Evolutionary conservation across 2,888 invertebrate species (phyloP).

Genomic region (Muscina levida): DNA sequence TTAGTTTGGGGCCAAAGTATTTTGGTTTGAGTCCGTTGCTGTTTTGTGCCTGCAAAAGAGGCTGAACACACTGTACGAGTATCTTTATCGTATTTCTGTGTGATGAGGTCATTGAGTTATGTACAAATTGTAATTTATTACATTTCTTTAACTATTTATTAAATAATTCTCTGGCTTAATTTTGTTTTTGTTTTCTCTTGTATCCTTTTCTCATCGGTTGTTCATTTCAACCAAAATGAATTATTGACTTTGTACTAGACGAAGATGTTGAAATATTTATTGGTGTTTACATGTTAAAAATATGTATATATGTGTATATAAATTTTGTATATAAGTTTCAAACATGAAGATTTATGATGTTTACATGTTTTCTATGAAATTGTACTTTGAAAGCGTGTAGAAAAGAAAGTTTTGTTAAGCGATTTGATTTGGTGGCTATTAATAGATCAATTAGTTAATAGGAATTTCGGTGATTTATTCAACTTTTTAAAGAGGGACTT

Average conservation of each 20-base stretch:
- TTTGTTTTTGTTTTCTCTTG: slow-evolving; percentile 9
- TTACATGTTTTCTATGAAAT: too few relatives aligned
- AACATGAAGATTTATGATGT: too few relatives aligned
- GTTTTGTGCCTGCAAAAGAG: too few relatives aligned
- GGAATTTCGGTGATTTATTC: too few relatives aligned
- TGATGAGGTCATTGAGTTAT: slow-evolving; percentile 46
- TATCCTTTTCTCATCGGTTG: background rate
- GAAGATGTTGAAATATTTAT: slow-evolving; percentile 1
- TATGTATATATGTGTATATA: background rate
- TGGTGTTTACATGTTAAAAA: background rate
- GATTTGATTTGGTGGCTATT: too few relatives aligned
- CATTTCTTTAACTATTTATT: slow-evolving; percentile 43
- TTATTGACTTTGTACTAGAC: slow-evolving; percentile 13
- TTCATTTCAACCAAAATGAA: slow-evolving; percentile 7
- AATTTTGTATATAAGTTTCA: background rate
- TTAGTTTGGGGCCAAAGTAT: too few relatives aligned
- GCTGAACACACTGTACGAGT: too few relatives aligned
- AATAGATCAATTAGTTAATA: too few relatives aligned
- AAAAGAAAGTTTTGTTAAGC: too few relatives aligned
- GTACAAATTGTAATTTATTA: slow-evolving; percentile 57
- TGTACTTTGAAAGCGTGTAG: too few relatives aligned
- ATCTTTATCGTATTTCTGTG: background rate
- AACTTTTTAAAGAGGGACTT: too few relatives aligned
- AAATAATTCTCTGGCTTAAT: slow-evolving; percentile 35
- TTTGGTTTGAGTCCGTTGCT: too few relatives aligned